Conservation (phyloP, 2,888 invertebrate genomes). For the Pristionchus entomophagus region DNA sequence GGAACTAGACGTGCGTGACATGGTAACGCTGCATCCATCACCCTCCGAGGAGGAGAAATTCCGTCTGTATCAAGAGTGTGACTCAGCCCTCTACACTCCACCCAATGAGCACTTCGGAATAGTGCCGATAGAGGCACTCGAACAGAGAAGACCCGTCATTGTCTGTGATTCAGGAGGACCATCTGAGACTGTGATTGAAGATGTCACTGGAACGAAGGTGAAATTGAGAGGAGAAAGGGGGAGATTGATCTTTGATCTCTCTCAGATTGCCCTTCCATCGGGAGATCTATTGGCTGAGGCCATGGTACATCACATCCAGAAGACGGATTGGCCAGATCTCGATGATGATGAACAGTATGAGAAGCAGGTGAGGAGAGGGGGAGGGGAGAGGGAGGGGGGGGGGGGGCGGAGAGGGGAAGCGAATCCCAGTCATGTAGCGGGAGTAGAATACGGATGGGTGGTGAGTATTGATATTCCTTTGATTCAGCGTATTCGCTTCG, state of each 20-base stretch:
- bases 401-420: background rate
- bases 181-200: conserved; percentile 86
- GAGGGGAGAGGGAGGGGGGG: conserved; percentile 66
- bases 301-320: conserved; percentile 72
- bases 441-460: background rate
- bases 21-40: conserved; percentile 78
- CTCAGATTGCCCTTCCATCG: conserved; percentile 69
- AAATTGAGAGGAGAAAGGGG: no score
- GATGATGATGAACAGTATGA: conserved; percentile 70
- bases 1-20: conserved; percentile 72
- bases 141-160: conserved; percentile 91
- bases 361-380: conserved; percentile 63
- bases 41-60: conserved; percentile 77
- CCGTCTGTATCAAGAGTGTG: conserved; percentile 76
- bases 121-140: conserved; percentile 98
- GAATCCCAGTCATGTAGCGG: background rate
- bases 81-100: conserved; percentile 88
- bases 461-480: background rate
- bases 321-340: conserved; percentile 69
- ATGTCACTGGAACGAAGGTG: conserved; percentile 77
- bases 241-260: background rate
- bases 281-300: conserved; percentile 71
- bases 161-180: conserved; percentile 97
- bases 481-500: conserved; percentile 69
- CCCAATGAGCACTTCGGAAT: conserved; percentile 98